Base-by-base conservation (phyloP, 2,113 vertebrate species). In the Siphamia tubifer region DNA sequence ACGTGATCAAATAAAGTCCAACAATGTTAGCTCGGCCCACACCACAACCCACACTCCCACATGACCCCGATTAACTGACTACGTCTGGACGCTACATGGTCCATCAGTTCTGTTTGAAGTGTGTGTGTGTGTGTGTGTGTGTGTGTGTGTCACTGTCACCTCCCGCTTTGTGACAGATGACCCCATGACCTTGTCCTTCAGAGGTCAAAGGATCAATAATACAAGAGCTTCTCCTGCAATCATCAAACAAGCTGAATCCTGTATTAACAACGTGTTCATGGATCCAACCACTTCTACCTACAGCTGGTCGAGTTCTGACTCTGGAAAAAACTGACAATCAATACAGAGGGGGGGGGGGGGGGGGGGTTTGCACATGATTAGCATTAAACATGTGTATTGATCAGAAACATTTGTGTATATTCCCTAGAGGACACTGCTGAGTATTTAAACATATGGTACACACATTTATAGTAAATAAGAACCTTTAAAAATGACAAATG, bases 371-470 rank as follows among this genome's bases (percentile, higher is more conserved):
- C 24, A 25, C 54, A 68, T 62, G 67, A 83, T 87, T 83, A 86
- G 89, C 72, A 82, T 89, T 89, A 84, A 85, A 86, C 83, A 83
- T 81, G 81, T 68, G 42, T 53, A 91, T 91, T 80, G 88, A 90
- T 90, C 52, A 57, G 68, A 2, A 11, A 42, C 5, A 15, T 73
- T 72, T 79, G 70, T 13, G 69, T 35, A 60, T 79, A 77, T 63
- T 81, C 65, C 71, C 84, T 27, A 27, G 61, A 61, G 73, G 27
- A 40, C 31, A 39, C 39, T 6, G 13, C 6, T 15, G n/a, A 15
- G 19, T 51, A 32, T 66, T 81, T 64, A 63, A 81, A 38, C 61
- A 44, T 58, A 60, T 3, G 58, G 51, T 17, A 52, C 24, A 35
- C 42, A 23, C 44, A 83, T 74, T 75, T 51, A 58, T 67, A 25